These are phyloP conservation scores for Dasyprocta punctata DNA, from an alignment of 2,113 vertebrate species.

Conservation along the genomic window DNA sequence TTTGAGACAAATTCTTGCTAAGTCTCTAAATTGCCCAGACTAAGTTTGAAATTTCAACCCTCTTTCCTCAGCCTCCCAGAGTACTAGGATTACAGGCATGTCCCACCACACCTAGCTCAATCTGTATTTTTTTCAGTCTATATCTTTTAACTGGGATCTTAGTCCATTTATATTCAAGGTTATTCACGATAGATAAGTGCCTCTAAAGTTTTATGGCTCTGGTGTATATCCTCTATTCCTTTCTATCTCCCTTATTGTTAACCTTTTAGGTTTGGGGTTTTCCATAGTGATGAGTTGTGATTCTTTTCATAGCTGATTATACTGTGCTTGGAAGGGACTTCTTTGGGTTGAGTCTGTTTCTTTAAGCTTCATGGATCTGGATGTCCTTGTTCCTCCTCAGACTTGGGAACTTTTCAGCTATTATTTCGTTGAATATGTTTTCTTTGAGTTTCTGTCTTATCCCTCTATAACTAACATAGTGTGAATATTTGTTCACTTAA, in stretches of 20 bases:
- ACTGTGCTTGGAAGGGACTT: neutral
- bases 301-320: neutral
- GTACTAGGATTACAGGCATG: neutral
- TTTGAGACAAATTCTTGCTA: neutral
- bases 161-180: neutral
- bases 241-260: neutral
- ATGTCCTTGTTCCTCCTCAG: neutral
- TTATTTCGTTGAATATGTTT: neutral
- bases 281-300: neutral
- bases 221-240: neutral
- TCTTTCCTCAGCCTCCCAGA: neutral
- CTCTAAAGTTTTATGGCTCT: neutral
- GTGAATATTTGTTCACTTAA: neutral
- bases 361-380: neutral
- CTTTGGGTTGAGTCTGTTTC: neutral
- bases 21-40: neutral
- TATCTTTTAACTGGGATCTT: neutral
- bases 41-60: neutral
- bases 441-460: neutral
- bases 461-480: neutral
- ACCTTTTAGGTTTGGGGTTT: neutral
- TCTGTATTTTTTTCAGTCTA: neutral
- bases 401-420: neutral
- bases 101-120: neutral
- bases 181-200: neutral